A percentile compares a stretch with the other conserved stretches of the same genome.
Conservation (phyloP, 2,888 invertebrate species). For the Lithophane leautieri region DNA sequence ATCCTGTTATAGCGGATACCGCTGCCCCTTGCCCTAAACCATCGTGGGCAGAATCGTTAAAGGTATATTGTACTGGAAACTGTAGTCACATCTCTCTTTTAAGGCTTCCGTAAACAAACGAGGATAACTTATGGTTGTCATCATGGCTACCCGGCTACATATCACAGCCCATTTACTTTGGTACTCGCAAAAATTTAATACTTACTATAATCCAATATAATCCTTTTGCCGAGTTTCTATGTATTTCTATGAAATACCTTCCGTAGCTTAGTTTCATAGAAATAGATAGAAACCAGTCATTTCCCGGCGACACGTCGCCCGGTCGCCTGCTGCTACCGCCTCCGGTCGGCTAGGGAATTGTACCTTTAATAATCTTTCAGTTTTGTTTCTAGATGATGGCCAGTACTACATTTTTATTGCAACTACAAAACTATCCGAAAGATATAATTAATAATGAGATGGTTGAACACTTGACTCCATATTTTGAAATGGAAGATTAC, state of each 20-base stretch:
- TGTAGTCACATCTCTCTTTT: background rate
- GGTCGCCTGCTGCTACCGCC: too few relatives aligned
- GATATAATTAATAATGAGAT: conserved; percentile 99
- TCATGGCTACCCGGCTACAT: too few relatives aligned
- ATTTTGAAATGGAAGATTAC: conserved; percentile 98
- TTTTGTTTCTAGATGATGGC: conserved; percentile 95
- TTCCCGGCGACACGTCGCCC: too few relatives aligned
- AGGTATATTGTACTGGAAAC: conserved; percentile 78
- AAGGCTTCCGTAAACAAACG: background rate
- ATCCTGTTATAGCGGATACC: conserved; percentile 95
- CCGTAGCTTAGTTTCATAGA: too few relatives aligned
- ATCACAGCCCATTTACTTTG: background rate
- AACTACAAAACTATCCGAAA: conserved; percentile 98
- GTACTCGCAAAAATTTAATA: background rate
- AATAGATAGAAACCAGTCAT: too few relatives aligned
- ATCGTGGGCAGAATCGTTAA: conserved; percentile 98
- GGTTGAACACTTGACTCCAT: conserved; percentile 97
- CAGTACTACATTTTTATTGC: conserved; percentile 96
- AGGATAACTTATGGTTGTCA: background rate
- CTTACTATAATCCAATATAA: too few relatives aligned
- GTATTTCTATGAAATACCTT: too few relatives aligned
- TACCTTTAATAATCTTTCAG: conserved; percentile 1
- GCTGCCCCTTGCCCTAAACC: conserved; percentile 97
- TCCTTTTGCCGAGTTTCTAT: too few relatives aligned
- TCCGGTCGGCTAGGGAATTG: too few relatives aligned